phyloP scores from a whole-genome alignment of 2,113 vertebrate genomes.

The Hyperopisus bebe region DNA sequence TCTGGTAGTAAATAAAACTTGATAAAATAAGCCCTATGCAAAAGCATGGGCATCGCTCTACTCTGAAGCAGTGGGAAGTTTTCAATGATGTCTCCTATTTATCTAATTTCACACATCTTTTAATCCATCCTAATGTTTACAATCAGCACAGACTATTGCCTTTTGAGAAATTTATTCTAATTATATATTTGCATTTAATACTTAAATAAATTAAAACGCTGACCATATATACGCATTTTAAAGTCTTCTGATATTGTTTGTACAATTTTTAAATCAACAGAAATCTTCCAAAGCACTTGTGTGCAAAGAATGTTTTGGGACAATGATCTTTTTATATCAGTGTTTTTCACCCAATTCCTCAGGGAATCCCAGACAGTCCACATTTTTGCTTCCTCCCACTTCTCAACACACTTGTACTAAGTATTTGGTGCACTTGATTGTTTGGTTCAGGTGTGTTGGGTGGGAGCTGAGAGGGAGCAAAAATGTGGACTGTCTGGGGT shows the following conservation, averaged over 20 bases:
- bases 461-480: not conserved
- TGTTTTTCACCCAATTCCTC: not conserved
- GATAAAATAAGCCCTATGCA: not conserved
- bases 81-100: not conserved
- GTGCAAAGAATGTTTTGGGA: not conserved
- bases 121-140: not conserved
- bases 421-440: not conserved
- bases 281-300: not conserved
- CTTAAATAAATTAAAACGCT: conserved; percentile 25
- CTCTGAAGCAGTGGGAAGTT: not conserved
- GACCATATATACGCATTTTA: conserved; percentile 1
- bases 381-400: not conserved
- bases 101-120: not conserved
- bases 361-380: not conserved
- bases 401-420: not conserved
- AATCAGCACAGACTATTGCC: not conserved
- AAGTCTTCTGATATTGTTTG: not conserved
- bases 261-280: not conserved
- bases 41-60: not conserved
- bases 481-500: not conserved
- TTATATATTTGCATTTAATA: not conserved
- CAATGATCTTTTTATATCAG: not conserved
- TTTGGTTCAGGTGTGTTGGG: not conserved
- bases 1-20: not conserved
- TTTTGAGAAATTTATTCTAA: not conserved